phyloP scores from a whole-genome alignment of 2,113 vertebrate genomes.

The crab-eating macaque (Macaca fascicularis) region DNA sequence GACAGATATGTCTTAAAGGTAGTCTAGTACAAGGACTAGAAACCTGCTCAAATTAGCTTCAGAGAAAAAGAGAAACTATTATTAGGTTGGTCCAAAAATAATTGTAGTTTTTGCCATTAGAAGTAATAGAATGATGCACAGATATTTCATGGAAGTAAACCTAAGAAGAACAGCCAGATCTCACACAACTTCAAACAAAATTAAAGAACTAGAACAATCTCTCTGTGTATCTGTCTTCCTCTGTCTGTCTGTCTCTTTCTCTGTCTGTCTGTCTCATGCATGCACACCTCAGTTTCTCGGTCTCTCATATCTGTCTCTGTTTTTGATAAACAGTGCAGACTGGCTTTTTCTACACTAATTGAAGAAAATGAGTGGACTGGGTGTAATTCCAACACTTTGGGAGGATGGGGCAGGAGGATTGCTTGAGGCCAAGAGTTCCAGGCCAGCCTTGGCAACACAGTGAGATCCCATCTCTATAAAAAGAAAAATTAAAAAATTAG shows the following conservation, averaged over 20 bases:
- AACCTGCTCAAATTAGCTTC: background rate
- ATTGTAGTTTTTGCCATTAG: background rate
- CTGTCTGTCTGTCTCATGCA: too few species aligned
- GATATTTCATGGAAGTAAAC: background rate
- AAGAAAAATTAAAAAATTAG: too few species aligned
- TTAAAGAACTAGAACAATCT: background rate
- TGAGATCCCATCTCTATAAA: too few species aligned
- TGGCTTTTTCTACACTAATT: background rate
- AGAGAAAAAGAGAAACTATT: background rate
- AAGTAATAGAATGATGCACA: background rate
- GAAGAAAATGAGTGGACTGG: background rate
- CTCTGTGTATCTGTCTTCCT: too few species aligned
- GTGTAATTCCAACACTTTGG: too few species aligned
- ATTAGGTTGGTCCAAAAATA: too few species aligned
- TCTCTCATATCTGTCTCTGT: background rate
- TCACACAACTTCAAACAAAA: background rate
- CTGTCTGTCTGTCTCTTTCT: too few species aligned
- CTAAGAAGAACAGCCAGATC: background rate
- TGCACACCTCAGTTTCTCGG: background rate
- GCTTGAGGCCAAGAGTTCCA: too few species aligned
- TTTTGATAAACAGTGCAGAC: background rate
- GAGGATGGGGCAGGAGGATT: too few species aligned
- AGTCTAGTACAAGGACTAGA: background rate
- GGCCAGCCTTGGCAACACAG: too few species aligned
- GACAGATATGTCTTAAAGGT: background rate